Evolutionary conservation across 2,113 vertebrate genomes (phyloP).

Genomic region (Numenius arquata): DNA sequence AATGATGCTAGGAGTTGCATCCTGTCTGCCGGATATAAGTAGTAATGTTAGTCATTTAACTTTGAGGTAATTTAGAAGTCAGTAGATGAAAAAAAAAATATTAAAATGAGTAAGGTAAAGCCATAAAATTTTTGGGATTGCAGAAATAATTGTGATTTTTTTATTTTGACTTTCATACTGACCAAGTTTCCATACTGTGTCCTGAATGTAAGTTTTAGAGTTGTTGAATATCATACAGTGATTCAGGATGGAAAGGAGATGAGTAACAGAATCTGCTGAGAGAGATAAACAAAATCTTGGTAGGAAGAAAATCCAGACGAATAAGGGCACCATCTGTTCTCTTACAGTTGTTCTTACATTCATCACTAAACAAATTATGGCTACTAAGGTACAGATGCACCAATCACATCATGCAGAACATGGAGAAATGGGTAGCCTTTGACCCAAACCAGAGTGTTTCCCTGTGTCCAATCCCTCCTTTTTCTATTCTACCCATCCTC

Average conservation of each 20-base stretch:
- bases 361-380: neutral
- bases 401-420: neutral
- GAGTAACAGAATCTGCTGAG: neutral
- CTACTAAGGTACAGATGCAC: neutral
- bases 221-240: neutral
- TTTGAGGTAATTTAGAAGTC: neutral
- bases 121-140: neutral
- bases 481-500: neutral
- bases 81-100: neutral
- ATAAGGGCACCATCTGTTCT: neutral
- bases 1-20: neutral
- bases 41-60: neutral
- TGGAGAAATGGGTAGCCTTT: neutral
- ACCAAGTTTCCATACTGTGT: rapidly evolving
- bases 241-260: neutral
- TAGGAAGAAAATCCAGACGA: neutral
- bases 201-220: neutral
- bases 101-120: neutral
- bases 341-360: neutral
- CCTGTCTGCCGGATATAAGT: neutral
- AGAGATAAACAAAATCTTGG: neutral
- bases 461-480: neutral
- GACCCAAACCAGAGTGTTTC: neutral
- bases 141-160: neutral
- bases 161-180: neutral